Conservation (phyloP, 2,113 vertebrate genomes). For the Cynopterus brachyotis region DNA sequence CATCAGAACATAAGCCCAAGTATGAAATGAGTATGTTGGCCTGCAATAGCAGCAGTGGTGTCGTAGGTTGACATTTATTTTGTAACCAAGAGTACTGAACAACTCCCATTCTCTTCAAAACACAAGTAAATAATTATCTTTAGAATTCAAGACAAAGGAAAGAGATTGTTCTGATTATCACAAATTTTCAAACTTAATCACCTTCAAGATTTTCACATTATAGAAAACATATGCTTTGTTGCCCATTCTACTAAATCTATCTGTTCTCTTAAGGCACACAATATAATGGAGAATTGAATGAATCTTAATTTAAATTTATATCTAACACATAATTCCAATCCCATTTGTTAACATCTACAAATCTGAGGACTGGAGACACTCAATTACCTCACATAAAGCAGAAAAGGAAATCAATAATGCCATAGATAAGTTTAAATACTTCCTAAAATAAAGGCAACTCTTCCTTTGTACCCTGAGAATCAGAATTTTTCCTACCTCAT, state of each 20-base stretch:
- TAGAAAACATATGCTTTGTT: constrained; percentile 62
- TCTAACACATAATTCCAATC: background rate
- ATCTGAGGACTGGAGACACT: background rate
- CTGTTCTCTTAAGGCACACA: background rate
- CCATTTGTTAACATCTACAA: background rate
- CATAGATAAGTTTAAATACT: background rate
- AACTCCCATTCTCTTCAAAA: background rate
- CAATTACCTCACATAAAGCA: background rate
- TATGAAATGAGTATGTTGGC: background rate
- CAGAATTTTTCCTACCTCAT: background rate
- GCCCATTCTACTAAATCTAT: background rate
- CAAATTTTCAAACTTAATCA: constrained; percentile 60
- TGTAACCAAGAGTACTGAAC: background rate
- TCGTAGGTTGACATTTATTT: background rate
- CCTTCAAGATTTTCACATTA: constrained; percentile 38
- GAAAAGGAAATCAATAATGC: background rate
- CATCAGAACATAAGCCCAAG: background rate
- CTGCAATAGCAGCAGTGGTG: background rate
- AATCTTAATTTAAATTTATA: background rate
- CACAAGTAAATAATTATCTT: background rate
- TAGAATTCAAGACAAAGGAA: background rate
- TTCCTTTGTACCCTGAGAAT: background rate
- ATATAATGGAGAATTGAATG: background rate
- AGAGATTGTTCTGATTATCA: constrained; percentile 59
- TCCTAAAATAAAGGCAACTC: background rate